These are phyloP conservation scores for Coilia nasus DNA, from an alignment of 2,797 vertebrate genomes.

Conservation along the genomic window DNA sequence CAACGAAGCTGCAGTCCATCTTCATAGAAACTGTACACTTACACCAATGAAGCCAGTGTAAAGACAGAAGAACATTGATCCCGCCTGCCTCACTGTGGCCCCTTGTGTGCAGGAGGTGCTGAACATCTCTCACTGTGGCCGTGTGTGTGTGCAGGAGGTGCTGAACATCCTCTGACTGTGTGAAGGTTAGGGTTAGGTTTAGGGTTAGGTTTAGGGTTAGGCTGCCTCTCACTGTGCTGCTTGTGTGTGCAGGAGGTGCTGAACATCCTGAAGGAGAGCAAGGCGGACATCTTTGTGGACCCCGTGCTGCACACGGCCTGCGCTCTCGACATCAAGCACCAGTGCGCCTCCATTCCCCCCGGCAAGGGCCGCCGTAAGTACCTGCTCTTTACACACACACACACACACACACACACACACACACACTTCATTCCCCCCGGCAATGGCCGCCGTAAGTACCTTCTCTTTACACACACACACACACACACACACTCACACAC, in stretches of 20 bases:
- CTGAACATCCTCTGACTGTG: too few species aligned
- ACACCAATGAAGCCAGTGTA: not conserved
- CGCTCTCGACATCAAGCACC: constrained; percentile 87
- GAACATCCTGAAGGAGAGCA: constrained; percentile 89
- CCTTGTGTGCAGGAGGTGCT: too few species aligned
- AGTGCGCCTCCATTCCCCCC: constrained; percentile 86
- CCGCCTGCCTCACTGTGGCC: constrained; percentile 62
- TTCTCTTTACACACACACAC: not conserved
- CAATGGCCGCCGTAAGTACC: too few species aligned
- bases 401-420: not conserved
- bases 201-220: too few species aligned
- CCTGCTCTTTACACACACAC: not conserved
- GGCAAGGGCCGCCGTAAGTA: constrained; percentile 87
- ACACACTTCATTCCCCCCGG: too few species aligned
- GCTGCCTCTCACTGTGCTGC: too few species aligned
- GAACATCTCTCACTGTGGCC: too few species aligned
- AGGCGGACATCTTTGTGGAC: constrained; percentile 89
- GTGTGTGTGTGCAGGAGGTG: too few species aligned
- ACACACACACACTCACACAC: not conserved
- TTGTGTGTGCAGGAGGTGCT: constrained; percentile 78
- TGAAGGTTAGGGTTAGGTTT: too few species aligned
- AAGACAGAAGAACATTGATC: constrained; percentile 58
- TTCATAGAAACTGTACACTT: not conserved
- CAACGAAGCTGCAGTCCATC: not conserved
- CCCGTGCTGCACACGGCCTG: constrained; percentile 88